A percentile compares a stretch with the other conserved stretches of the same genome.
phyloP scores from a whole-genome alignment of 1,140 invertebrate species.

The Lasioglossum baleicum region DNA sequence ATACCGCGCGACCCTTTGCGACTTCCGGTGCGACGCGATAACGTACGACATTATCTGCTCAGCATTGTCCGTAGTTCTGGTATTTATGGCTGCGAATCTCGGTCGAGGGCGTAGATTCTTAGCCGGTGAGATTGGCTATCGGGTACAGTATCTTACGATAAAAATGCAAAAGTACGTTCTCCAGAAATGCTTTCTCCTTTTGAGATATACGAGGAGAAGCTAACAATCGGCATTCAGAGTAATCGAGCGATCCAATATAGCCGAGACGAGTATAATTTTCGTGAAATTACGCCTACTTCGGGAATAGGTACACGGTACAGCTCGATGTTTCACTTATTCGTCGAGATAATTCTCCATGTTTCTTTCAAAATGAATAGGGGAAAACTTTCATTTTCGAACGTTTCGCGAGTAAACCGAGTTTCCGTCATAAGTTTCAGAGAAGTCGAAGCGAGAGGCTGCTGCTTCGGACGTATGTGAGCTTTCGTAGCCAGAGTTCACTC shows the following conservation, averaged over 20 bases:
- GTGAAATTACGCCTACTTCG: neutral
- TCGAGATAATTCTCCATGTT: no score
- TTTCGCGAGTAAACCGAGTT: no score
- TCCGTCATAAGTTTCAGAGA: neutral
- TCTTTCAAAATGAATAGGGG: no score
- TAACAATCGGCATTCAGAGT: neutral
- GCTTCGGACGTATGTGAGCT: no score
- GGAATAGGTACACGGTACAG: no score
- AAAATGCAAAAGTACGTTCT: slow-evolving; percentile 19
- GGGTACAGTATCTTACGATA: slow-evolving; percentile 3
- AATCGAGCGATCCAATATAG: neutral
- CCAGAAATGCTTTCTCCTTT: neutral
- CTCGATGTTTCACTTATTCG: no score
- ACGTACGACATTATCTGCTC: slow-evolving; percentile 34
- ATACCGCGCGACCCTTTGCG: slow-evolving; percentile 45
- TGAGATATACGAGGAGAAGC: no score
- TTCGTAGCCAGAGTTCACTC: no score
- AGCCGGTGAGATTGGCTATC: slow-evolving; percentile 15
- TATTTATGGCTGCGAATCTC: slow-evolving; percentile 35
- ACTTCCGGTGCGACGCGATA: slow-evolving; percentile 45
- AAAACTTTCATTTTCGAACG: no score
- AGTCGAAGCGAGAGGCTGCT: neutral
- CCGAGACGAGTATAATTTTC: neutral
- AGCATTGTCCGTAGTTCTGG: slow-evolving; percentile 28
- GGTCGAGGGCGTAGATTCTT: slow-evolving; percentile 3